These are phyloP conservation scores for Andrena flavipes DNA, from an alignment of 2,888 invertebrate species.

Conservation along the genomic window DNA sequence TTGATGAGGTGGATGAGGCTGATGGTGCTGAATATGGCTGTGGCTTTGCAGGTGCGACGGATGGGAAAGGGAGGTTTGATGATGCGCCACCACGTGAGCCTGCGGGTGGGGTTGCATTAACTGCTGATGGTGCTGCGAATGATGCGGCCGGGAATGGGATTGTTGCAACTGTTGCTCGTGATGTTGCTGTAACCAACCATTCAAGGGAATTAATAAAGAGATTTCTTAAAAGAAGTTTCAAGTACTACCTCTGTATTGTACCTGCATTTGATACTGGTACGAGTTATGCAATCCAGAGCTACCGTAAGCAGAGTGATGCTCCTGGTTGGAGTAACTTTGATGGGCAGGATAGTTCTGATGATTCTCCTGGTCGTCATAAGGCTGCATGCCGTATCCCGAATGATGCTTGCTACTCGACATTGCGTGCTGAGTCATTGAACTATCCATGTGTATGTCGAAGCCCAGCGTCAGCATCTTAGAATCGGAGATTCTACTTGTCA, in stretches of 20 bases:
- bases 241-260: constrained; percentile 39
- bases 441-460: constrained; percentile 83
- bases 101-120: constrained; percentile 70
- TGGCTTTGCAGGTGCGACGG: constrained; percentile 61
- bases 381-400: constrained; percentile 74
- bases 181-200: constrained; percentile 69
- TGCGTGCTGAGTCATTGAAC: constrained; percentile 83
- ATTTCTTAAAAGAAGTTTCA: constrained; percentile 10
- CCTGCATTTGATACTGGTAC: constrained; percentile 81
- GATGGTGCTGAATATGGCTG: constrained; percentile 69
- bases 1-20: constrained; percentile 78
- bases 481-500: constrained; percentile 74
- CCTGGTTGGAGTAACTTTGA: constrained; percentile 73
- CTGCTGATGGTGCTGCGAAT: constrained; percentile 63
- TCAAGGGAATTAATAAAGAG: constrained; percentile 18
- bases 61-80: constrained; percentile 64
- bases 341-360: constrained; percentile 78
- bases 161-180: constrained; percentile 80
- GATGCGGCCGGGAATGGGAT: constrained; percentile 81
- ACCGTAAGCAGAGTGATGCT: constrained; percentile 77
- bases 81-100: constrained; percentile 63
- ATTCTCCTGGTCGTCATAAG: constrained; percentile 83
- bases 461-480: constrained; percentile 75
- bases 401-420: constrained; percentile 78
- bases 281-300: constrained; percentile 77